Percentiles rank a stretch among this genome's conserved stretches.
Evolutionary conservation across 2,113 vertebrate genomes (phyloP).

Genomic region (Pteronura brasiliensis): DNA sequence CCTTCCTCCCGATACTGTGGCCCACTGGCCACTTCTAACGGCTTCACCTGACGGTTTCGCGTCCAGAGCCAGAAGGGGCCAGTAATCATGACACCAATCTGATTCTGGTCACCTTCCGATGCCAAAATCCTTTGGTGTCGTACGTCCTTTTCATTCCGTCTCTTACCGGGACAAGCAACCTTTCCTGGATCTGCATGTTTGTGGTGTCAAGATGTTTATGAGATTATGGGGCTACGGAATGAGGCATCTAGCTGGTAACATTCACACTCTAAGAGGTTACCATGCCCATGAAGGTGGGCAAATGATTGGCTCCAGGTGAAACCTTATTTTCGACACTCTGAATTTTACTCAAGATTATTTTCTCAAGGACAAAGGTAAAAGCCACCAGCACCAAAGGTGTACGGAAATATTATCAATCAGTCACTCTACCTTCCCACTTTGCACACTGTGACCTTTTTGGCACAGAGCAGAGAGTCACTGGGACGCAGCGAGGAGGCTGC

Average conservation of each 20-base stretch:
- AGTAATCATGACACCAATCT: not conserved
- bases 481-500: not conserved
- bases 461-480: not conserved
- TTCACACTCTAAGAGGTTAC: not conserved
- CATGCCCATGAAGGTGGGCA: not conserved
- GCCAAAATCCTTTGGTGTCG: not conserved
- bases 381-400: not conserved
- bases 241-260: not conserved
- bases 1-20: not conserved
- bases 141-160: not conserved
- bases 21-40: too few species aligned
- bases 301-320: not conserved
- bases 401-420: too few species aligned
- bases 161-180: not conserved
- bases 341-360: not conserved
- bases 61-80: not conserved
- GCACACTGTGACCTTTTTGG: not conserved
- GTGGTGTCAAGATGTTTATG: not conserved
- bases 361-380: not conserved
- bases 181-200: not conserved
- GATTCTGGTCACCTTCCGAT: not conserved
- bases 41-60: fast-evolving
- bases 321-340: not conserved
- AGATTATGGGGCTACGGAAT: not conserved
- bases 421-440: not conserved